These are phyloP conservation scores for Channa argus DNA, from an alignment of 2,113 vertebrate genomes.

Conservation along the genomic window DNA sequence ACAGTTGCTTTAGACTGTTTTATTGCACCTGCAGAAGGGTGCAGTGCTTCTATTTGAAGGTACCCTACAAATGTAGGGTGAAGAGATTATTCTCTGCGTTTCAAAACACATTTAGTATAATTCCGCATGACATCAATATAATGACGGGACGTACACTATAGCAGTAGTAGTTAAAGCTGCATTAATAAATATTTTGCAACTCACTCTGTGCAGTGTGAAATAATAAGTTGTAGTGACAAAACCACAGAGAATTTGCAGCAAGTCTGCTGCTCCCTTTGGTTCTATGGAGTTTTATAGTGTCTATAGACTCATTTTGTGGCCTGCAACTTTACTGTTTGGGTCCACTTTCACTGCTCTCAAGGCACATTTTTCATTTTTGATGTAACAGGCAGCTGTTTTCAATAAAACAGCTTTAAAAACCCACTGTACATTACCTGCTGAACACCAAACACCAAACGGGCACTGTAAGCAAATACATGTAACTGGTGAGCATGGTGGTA, in stretches of 20 bases:
- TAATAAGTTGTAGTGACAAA: background rate
- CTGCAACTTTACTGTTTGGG: conserved; percentile 6
- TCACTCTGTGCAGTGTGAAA: background rate
- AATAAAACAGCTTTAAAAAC: background rate
- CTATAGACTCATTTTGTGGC: conserved; percentile 16
- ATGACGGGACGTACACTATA: background rate
- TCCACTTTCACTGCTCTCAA: conserved; percentile 7
- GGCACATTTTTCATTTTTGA: background rate
- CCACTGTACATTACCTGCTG: background rate
- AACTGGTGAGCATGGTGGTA: background rate
- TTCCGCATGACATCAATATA: too few relatives aligned
- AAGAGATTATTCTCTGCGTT: background rate
- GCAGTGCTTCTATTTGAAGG: background rate
- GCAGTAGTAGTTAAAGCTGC: background rate
- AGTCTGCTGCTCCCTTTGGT: background rate
- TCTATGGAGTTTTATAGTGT: conserved; percentile 1
- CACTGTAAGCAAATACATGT: background rate
- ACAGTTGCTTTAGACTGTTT: background rate
- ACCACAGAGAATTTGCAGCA: background rate
- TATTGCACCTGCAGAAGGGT: background rate
- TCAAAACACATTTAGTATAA: too few relatives aligned
- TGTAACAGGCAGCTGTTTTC: background rate
- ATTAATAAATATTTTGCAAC: background rate
- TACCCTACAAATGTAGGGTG: background rate
- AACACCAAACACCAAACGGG: background rate